Evolutionary conservation across 2,888 invertebrate species (phyloP).

Genomic region (Sinhomidia bicolor): DNA sequence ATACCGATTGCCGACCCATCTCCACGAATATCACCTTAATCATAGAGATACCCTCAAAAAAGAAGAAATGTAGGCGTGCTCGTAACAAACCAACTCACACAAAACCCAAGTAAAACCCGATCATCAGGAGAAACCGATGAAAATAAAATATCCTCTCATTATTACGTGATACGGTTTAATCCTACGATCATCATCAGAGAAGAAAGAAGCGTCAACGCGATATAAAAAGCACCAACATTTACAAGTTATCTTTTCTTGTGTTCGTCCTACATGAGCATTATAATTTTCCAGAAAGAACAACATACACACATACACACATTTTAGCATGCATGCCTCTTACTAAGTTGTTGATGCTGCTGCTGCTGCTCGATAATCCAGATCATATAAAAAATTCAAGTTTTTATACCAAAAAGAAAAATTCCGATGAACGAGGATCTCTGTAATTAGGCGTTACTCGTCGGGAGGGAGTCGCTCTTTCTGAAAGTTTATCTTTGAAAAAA

Average conservation of each 20-base stretch:
- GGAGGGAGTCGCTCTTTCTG: slow-evolving; percentile 29
- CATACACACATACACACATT: no score
- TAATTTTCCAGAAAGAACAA: slow-evolving; percentile 60
- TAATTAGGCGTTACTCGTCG: slow-evolving; percentile 61
- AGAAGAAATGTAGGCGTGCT: slow-evolving; percentile 10
- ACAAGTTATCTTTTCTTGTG: neutral
- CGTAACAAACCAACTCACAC: no score
- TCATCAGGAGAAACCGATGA: no score
- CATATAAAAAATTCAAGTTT: slow-evolving; percentile 68
- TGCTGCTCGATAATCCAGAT: slow-evolving; percentile 46
- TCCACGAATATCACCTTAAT: no score
- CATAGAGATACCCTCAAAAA: no score
- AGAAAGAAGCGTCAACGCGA: neutral
- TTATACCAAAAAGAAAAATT: slow-evolving; percentile 69
- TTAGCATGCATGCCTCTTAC: no score
- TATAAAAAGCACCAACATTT: neutral
- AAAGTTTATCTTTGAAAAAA: neutral
- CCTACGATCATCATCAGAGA: neutral
- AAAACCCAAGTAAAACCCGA: no score
- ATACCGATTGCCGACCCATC: no score
- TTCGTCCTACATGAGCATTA: slow-evolving; percentile 26
- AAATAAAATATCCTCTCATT: slow-evolving; percentile 2
- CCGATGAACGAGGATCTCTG: slow-evolving; percentile 72
- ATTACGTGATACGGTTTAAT: slow-evolving; percentile 52
- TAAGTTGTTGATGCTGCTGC: neutral